Evolutionary conservation across 2,888 invertebrate genomes (phyloP).

Genomic region (Herminia tarsipennalis): DNA sequence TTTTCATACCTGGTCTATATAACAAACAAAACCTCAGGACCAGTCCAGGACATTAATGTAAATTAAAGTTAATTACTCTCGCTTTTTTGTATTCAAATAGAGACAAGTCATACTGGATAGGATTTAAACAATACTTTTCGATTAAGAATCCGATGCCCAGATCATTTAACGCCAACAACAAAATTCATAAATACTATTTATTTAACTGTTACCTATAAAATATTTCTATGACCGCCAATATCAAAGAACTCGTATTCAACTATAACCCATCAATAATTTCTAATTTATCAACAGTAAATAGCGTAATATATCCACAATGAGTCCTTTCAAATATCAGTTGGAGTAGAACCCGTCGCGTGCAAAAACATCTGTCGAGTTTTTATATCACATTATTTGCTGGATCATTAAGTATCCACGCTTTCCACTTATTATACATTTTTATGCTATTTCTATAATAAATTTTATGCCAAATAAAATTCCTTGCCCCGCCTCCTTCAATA

Average conservation of each 20-base stretch:
- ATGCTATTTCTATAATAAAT: slow-evolving; percentile 76
- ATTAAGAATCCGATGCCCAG: too few species aligned
- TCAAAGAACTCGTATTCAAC: slow-evolving; percentile 8
- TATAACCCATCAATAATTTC: slow-evolving; percentile 41
- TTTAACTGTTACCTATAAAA: neutral
- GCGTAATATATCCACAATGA: slow-evolving; percentile 42
- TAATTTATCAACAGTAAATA: slow-evolving; percentile 51
- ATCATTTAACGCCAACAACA: too few species aligned
- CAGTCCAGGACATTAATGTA: too few species aligned
- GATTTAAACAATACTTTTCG: too few species aligned
- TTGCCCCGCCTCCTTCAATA: slow-evolving; percentile 66
- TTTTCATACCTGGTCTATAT: too few species aligned
- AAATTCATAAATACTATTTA: too few species aligned
- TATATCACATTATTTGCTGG: slow-evolving; percentile 60
- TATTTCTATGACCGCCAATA: too few species aligned
- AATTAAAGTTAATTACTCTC: too few species aligned
- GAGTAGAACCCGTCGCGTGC: slow-evolving; percentile 55
- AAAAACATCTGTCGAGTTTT: slow-evolving; percentile 66
- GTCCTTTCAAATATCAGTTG: slow-evolving; percentile 31
- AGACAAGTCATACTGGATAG: too few species aligned
- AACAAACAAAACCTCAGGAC: too few species aligned
- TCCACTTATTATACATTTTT: slow-evolving; percentile 79
- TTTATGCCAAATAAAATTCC: slow-evolving; percentile 80
- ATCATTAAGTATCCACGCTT: slow-evolving; percentile 78
- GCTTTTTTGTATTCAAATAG: too few species aligned